Evolutionary conservation across 1,140 invertebrate species (phyloP), one percentile per base, ranked within the genome.

Genomic region (Trachymyrmex cornetzi): DNA sequence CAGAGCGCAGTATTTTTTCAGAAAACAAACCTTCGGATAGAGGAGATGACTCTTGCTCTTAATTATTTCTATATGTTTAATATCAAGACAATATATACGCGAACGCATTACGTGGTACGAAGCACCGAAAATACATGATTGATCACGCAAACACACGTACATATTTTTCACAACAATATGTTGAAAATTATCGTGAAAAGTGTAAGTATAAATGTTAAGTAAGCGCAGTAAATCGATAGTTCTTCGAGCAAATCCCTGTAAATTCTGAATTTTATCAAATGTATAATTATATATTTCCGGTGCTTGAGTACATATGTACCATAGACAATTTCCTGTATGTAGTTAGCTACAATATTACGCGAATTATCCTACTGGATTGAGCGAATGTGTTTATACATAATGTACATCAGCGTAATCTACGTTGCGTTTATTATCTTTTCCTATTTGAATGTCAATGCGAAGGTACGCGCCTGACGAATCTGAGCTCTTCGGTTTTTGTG

Each of bases 1-100:
- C 86, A 92, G 87, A 93, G 89, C 71, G 89, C 88, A 88, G 77
- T 93, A 93, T 93, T 93, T 93, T 93, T 92, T 91, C 90, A 93
- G 88, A 77, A 84, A 91, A 66, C 77, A 87, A 86, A 85, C 84
- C 87, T 89, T 88, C 77, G 85, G 86, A 85, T 85, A 88, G 9
- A 81, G 48, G 24, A 57, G 67, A 81, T 38, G 50, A 88, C 63
- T 82, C 77, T 53, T 44, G 77, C 72, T 86, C 85, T 77, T 24
- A 74, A 92, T 87, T 90, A 84, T 86, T 89, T 77, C 69, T 88
- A 14, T 69, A 91, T 89, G 82, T 91, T 89, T 91, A 86, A 89
- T 81, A 85, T 63, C 85, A 48, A 82, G 87, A 82, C 87, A 86
- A 90, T 91, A 88, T 90, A 85, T 85, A 91, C 87, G 77, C 88